Base-by-base conservation (phyloP, 2,113 vertebrate genomes). In the Channa maculata region DNA sequence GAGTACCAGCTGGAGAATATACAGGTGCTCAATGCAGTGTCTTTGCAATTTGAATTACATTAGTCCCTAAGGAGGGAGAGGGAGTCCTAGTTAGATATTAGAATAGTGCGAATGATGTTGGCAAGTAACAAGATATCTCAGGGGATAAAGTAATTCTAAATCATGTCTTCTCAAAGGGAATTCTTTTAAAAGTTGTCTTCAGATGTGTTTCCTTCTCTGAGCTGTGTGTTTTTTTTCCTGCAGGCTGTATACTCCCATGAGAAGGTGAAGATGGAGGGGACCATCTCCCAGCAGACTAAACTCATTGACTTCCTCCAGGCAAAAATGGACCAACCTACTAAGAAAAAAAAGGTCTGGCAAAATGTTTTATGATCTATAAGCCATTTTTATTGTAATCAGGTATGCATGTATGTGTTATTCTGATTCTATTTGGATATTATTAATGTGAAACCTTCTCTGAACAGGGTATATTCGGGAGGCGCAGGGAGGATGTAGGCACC, bases 231-330 rank as follows among this genome's bases (percentile, higher is more conserved):
- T 68, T 51, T 63, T 13, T 58, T 77, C 71, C 80, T 76, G 45
- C 88, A 99, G 98, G 98, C 97, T 84, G 96, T 99, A 45, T 99
- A 97, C 90, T 99, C 97, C 82, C 97, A 99, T 34, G 98, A 99
- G 91, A 99, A 99, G 82, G 97, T 99, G 84, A 99, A 99, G 92
- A 98, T 99, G 98, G 98, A 99, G 82, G 98, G 98, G 61, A 99
- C 98, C 41, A 99, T 99, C 91, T 97, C 98, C 68, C 98, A 99
- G 77, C 98, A 99, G 93, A 99, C 97, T 87, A 99, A 99, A 91
- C 97, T 99, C 77, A 99, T 99, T 68, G 98, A 99, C 91, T 99
- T 99, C 88, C 95, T 99, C 39, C 98, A 99, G 93, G 97, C 98
- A 74, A 99, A 99, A 93, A 98, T 99, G 97, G 98, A 99, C 90